Conservation (phyloP, 2,888 invertebrate genomes). For the Rhodophaea formosa region DNA sequence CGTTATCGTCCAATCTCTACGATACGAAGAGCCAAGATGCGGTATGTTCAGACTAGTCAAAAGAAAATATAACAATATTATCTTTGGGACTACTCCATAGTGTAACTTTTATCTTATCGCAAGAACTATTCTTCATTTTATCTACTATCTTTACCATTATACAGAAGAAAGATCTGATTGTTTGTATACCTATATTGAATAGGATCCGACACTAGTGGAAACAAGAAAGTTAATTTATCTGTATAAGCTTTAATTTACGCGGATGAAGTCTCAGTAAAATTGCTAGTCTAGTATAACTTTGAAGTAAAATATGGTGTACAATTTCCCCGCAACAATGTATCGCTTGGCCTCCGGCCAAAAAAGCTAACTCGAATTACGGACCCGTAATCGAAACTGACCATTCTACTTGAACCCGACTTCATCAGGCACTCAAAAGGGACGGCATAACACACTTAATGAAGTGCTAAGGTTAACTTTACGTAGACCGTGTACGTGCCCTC, state of each 20-base stretch:
- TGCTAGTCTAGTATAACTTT: background rate
- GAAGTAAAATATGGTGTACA: background rate
- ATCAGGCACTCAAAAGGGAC: constrained; percentile 10
- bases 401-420: constrained; percentile 11
- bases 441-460: constrained; percentile 6
- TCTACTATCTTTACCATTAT: no score
- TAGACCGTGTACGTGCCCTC: background rate
- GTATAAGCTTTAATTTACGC: no score
- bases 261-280: no score
- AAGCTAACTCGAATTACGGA: constrained; percentile 5
- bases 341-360: constrained; percentile 1
- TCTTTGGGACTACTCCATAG: no score
- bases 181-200: no score
- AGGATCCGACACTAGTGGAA: no score
- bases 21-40: constrained; percentile 1
- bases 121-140: background rate
- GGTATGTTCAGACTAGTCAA: background rate
- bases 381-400: constrained; percentile 6
- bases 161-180: no score
- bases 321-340: background rate
- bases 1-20: constrained; percentile 9
- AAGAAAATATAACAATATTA: no score
- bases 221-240: no score
- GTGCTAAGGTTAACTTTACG: constrained; percentile 8
- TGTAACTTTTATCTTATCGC: background rate